Evolutionary conservation across 2,113 vertebrate genomes (phyloP), one percentile per base, ranked within the genome.

Genomic region (Semnopithecus entellus): DNA sequence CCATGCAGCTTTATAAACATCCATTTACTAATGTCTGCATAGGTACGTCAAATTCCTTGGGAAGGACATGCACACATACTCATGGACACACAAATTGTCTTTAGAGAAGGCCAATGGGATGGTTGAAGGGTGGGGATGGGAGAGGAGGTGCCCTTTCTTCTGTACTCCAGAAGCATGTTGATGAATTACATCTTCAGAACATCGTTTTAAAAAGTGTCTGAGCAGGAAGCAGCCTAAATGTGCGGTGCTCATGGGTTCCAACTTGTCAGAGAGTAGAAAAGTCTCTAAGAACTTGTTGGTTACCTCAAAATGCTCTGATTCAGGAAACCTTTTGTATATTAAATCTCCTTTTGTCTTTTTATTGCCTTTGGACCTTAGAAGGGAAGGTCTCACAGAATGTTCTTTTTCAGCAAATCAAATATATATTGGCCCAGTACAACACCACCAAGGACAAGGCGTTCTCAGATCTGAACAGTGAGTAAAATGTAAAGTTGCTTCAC

Each of bases 401-500:
- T 70, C 72, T 80, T 83, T 92, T 35, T 45, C 97, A 99, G 99
- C 99, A 99, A 99, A 99, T 99, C 48, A 98, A 99, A 90, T 99
- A 99, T 96, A 98, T 99, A 73, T 96, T 99, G 97, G 98, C 95
- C 90, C 99, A 99, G 94, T 99, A 99, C 83, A 98, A 98, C 96
- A 99, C 98, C 9, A 99, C 99, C 86, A 99, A 99, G 98, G 98
- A 99, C 80, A 99, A 98, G 98, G 99, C 99, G 45, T 97, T 99
- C 90, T 99, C 98, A 35, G 99, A 99, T 98, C 98, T 99, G 94
- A 99, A 99, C 91, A 99, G 99, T 99, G 98, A 99, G 99, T 99
- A 97, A 55, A 95, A 30, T 27, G 82, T 30, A 22, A 52, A 22
- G 3, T 45, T 32, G 30, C 18, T 40, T 80, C 50, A 2, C 0